These are phyloP conservation scores for Euglossa dilemma DNA, from an alignment of 1,140 invertebrate species.

Conservation along the genomic window DNA sequence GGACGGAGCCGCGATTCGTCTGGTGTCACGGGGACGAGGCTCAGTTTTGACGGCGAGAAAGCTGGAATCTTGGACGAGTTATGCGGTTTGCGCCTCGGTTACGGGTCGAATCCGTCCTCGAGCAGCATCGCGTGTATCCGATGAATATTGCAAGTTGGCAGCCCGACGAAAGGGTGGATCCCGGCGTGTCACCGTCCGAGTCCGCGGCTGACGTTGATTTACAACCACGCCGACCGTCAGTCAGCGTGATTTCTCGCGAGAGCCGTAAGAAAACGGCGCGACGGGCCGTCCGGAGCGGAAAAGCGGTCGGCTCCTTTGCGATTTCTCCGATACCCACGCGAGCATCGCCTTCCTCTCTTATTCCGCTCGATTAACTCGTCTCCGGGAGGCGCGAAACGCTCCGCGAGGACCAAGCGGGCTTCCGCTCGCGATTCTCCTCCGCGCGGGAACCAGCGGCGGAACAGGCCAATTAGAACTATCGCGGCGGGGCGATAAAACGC, in stretches of 20 bases:
- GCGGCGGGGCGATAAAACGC: conserved; percentile 25
- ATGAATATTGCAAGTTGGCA: background rate
- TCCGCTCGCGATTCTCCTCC: conserved; percentile 8
- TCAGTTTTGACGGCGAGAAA: background rate
- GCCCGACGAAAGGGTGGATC: conserved; percentile 9
- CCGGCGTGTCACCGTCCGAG: background rate
- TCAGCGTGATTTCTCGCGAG: conserved; percentile 13
- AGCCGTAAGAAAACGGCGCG: background rate
- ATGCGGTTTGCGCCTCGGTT: background rate
- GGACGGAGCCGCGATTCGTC: background rate
- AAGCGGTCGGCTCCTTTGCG: conserved; percentile 27
- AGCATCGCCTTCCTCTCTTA: conserved; percentile 23
- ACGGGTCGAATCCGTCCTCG: background rate
- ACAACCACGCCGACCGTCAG: background rate
- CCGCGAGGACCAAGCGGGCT: background rate
- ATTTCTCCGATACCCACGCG: conserved; percentile 22
- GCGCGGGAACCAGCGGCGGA: background rate
- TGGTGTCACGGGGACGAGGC: background rate
- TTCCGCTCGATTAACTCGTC: conserved; percentile 29
- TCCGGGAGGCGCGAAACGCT: conserved; percentile 6
- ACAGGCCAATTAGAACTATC: conserved; percentile 45
- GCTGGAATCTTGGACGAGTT: background rate
- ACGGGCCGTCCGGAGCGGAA: conserved; percentile 3
- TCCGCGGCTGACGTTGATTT: conserved; percentile 18
- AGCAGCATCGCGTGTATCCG: conserved; percentile 6